Conservation (phyloP, 2,113 vertebrate species). For the Egretta garzetta region DNA sequence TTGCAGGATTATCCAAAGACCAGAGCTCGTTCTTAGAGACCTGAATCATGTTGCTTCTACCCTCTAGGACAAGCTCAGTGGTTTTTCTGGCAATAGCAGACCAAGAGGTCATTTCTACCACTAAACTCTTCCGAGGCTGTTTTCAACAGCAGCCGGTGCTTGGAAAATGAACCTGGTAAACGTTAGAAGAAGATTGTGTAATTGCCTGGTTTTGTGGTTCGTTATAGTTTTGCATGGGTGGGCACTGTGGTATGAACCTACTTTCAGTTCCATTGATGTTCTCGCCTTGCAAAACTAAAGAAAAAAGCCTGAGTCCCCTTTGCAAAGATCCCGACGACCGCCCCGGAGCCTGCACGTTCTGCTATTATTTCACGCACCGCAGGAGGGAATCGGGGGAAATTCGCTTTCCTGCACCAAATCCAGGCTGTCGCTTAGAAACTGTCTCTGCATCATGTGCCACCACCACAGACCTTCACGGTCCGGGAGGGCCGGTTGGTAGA, state of each 20-base stretch:
- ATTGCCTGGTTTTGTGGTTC: constrained; percentile 33
- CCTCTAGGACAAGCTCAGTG: background rate
- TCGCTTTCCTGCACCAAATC: background rate
- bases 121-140: background rate
- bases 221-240: background rate
- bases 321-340: background rate
- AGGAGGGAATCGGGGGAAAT: background rate
- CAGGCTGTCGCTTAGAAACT: background rate
- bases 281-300: background rate
- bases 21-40: background rate
- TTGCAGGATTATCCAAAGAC: background rate
- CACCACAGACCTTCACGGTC: background rate
- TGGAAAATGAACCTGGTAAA: background rate
- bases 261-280: constrained; percentile 10
- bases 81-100: background rate
- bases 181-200: background rate
- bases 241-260: background rate
- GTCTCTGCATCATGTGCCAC: background rate
- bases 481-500: background rate
- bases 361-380: rapidly evolving
- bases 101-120: background rate
- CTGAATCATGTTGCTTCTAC: background rate
- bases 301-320: background rate
- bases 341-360: background rate
- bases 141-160: background rate